Percentiles rank a stretch among this genome's conserved stretches.
Conservation (phyloP, 2,888 invertebrate species). For the Pterostichus madidus region DNA sequence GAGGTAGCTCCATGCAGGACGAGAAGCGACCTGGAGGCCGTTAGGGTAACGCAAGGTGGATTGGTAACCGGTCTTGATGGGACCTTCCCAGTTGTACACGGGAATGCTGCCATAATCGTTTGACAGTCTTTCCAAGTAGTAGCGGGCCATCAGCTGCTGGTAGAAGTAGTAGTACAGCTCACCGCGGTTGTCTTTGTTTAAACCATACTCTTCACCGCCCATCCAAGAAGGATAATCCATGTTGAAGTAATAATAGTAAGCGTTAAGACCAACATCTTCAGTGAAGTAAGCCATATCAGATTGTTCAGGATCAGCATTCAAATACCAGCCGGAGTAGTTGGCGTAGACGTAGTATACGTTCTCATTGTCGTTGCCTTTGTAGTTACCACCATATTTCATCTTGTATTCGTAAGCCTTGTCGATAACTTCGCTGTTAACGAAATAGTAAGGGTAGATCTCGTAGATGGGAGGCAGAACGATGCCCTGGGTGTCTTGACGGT, state of each 20-base stretch:
- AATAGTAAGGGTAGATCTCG: conserved; percentile 86
- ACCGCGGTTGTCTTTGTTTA: conserved; percentile 81
- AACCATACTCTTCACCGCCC: conserved; percentile 78
- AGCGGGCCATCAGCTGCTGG: conserved; percentile 85
- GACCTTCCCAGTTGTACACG: conserved; percentile 78
- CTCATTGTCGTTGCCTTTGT: conserved; percentile 63
- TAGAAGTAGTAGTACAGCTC: conserved; percentile 83
- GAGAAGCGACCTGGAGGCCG: conserved; percentile 83
- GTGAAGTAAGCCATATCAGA: conserved; percentile 83
- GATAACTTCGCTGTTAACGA: conserved; percentile 85
- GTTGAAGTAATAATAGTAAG: conserved; percentile 82
- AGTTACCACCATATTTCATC: conserved; percentile 78
- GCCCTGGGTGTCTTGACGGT: conserved; percentile 82
- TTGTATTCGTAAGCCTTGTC: conserved; percentile 83
- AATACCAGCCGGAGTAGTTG: conserved; percentile 82
- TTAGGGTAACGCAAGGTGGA: conserved; percentile 83
- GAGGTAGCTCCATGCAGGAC: conserved; percentile 80
- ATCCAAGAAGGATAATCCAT: conserved; percentile 84
- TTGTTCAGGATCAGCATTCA: conserved; percentile 80
- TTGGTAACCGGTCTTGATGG: conserved; percentile 81
- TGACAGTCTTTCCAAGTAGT: conserved; percentile 87
- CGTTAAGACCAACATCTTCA: conserved; percentile 85
- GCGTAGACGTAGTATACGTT: conserved; percentile 80
- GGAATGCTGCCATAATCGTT: conserved; percentile 85
- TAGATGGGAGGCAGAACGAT: conserved; percentile 85